phyloP scores from a whole-genome alignment of 1,140 invertebrate species.

The Aricia agestis region DNA sequence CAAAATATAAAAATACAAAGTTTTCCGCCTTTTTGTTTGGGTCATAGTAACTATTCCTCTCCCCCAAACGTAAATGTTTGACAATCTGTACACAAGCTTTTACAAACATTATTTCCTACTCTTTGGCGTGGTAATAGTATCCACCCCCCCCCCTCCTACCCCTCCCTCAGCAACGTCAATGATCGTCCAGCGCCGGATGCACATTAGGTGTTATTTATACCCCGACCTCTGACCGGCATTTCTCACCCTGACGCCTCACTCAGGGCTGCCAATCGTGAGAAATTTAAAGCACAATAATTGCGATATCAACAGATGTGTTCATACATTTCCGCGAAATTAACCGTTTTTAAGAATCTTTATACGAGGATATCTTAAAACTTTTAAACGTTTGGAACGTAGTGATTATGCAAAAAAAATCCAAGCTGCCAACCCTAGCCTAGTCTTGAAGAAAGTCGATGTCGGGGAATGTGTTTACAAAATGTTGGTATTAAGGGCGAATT shows the following conservation, averaged over 20 bases:
- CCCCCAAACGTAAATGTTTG: too few species aligned
- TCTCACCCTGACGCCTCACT: neutral
- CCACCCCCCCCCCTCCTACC: too few species aligned
- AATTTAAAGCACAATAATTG: neutral
- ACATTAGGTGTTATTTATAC: neutral
- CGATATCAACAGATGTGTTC: too few species aligned
- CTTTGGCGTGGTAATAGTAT: neutral
- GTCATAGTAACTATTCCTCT: too few species aligned
- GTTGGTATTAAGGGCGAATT: neutral
- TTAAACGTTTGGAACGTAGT: neutral
- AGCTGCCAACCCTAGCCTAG: neutral
- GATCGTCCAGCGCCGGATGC: neutral
- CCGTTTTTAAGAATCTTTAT: too few species aligned
- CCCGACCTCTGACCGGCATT: neutral
- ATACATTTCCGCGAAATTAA: too few species aligned
- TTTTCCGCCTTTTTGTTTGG: too few species aligned
- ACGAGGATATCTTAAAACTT: neutral
- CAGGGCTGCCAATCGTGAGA: neutral
- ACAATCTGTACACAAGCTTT: neutral
- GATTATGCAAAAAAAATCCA: neutral
- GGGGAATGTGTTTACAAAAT: neutral
- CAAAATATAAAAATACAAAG: too few species aligned
- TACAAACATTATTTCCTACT: neutral
- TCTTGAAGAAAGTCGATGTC: neutral
- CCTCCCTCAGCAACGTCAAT: neutral